phyloP scores from a whole-genome alignment of 1,140 invertebrate genomes.

The Ladona fulva region DNA sequence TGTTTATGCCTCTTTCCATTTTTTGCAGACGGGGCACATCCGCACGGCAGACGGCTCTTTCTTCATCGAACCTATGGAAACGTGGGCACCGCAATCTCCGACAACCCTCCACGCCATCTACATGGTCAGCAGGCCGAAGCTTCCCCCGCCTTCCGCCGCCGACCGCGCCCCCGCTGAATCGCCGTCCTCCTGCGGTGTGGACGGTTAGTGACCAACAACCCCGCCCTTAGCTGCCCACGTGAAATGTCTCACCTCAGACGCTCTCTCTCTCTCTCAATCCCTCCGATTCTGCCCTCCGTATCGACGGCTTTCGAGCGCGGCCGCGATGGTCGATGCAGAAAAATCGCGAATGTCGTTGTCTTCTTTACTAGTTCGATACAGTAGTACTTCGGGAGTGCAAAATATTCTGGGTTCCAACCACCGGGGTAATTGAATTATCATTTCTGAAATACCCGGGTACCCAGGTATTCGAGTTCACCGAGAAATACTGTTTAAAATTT shows the following conservation, averaged over 20 bases:
- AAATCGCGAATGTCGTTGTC: too few species aligned
- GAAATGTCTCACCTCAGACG: neutral
- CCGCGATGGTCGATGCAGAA: too few species aligned
- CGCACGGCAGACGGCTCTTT: slow-evolving; percentile 48
- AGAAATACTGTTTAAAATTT: too few species aligned
- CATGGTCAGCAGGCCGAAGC: neutral
- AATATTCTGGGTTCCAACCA: too few species aligned
- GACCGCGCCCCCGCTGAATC: neutral
- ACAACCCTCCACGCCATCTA: neutral
- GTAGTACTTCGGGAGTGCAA: too few species aligned
- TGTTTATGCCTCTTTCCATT: slow-evolving; percentile 21
- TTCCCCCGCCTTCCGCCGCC: neutral
- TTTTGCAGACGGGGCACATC: slow-evolving; percentile 52
- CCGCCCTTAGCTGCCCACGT: neutral
- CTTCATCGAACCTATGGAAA: slow-evolving; percentile 46
- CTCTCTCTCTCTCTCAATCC: neutral
- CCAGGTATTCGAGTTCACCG: too few species aligned
- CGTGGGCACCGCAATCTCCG: neutral
- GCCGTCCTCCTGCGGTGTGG: neutral
- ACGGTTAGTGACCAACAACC: neutral
- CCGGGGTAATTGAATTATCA: too few species aligned
- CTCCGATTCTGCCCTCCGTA: neutral
- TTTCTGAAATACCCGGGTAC: too few species aligned
- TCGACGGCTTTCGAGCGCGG: too few species aligned
- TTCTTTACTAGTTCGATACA: too few species aligned